Percentiles rank a stretch among this genome's conserved stretches.
These are phyloP conservation scores for Micropoecilia bifurca DNA, from an alignment of 2,797 vertebrate species.

Conservation along the genomic window DNA sequence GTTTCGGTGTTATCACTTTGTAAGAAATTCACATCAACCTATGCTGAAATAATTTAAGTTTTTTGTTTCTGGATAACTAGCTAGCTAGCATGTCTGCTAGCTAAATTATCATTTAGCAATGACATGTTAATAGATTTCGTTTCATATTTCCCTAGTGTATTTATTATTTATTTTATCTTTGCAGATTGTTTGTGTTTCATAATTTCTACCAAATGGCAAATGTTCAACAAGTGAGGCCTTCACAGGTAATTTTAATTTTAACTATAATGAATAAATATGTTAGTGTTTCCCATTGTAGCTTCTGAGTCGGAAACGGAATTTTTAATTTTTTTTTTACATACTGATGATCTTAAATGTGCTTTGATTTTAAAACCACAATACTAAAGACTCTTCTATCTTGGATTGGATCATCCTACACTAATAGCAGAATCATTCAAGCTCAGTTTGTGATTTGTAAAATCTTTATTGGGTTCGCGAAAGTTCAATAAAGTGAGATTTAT, in stretches of 20 bases:
- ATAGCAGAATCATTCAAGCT: not conserved
- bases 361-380: not conserved
- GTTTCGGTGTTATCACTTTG: not conserved
- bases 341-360: not conserved
- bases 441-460: not conserved
- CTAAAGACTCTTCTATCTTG: not conserved
- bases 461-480: not conserved
- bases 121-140: not conserved
- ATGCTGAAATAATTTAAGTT: not conserved
- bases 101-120: not conserved
- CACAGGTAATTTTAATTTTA: constrained; percentile 65
- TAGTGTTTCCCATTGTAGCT: not conserved
- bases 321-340: not conserved
- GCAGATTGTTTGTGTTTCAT: not conserved
- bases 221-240: constrained; percentile 59
- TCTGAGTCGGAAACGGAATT: not conserved
- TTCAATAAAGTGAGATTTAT: not conserved
- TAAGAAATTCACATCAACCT: not conserved
- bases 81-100: constrained; percentile 1
- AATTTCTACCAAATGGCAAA: constrained; percentile 65
- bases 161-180: not conserved
- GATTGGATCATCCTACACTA: not conserved
- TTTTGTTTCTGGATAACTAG: constrained; percentile 1
- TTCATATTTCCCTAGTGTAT: no score
- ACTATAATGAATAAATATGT: not conserved